Conservation (phyloP, 2,888 invertebrate genomes). For the Andrena bucephala region DNA sequence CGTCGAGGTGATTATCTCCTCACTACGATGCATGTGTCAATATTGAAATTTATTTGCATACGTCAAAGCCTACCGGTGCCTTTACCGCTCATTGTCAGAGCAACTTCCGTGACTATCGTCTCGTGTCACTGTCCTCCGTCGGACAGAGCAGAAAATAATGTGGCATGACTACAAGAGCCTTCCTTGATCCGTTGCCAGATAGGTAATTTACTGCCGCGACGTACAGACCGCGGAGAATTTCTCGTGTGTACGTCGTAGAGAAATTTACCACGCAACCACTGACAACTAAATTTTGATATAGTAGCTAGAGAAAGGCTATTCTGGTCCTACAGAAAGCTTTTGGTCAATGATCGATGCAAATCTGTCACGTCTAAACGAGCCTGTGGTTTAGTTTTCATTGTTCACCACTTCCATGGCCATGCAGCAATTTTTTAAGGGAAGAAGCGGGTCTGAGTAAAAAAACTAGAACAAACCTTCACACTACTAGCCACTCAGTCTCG, state of each 20-base stretch:
- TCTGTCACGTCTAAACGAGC: background rate
- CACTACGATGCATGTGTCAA: constrained; percentile 5
- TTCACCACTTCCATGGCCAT: too few relatives aligned
- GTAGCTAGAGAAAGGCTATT: constrained; percentile 2
- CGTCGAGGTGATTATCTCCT: background rate
- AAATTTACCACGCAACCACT: constrained; percentile 38
- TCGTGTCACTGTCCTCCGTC: constrained; percentile 47
- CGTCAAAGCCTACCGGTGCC: constrained; percentile 33
- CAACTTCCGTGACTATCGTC: constrained; percentile 54
- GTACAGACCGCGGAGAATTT: constrained; percentile 53
- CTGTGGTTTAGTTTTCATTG: too few relatives aligned
- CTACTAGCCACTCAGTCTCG: too few relatives aligned
- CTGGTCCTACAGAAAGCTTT: background rate
- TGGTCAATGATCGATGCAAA: background rate
- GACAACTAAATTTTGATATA: constrained; percentile 51
- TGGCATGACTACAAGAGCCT: constrained; percentile 61
- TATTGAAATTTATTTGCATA: constrained; percentile 32
- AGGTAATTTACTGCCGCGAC: constrained; percentile 65
- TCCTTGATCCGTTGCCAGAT: constrained; percentile 72
- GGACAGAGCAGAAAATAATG: constrained; percentile 64
- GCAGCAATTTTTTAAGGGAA: too few relatives aligned
- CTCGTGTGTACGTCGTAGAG: constrained; percentile 32
- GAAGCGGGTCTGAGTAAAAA: too few relatives aligned
- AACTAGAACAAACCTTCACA: too few relatives aligned
- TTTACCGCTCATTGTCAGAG: constrained; percentile 37